A percentile compares a stretch with the other conserved stretches of the same genome.
Evolutionary conservation across 2,797 vertebrate genomes (phyloP).

Genomic region (Esox lucius): DNA sequence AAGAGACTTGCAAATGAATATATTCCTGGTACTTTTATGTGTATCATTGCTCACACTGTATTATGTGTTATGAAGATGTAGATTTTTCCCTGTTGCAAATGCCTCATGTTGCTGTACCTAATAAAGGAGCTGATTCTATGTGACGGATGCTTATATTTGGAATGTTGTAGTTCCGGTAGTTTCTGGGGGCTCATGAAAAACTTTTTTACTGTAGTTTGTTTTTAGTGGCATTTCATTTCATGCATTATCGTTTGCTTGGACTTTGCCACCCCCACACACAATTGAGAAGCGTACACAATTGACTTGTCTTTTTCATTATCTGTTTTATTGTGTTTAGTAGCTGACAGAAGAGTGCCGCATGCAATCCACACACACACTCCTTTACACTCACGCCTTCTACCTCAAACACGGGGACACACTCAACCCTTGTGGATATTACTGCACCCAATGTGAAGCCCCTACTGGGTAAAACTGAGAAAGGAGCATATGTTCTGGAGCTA

Average conservation of each 20-base stretch:
- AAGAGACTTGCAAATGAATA: slow-evolving; percentile 80
- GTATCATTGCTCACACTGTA: slow-evolving; percentile 80
- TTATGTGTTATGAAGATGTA: slow-evolving; percentile 79
- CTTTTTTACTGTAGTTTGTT: background rate
- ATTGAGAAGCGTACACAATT: slow-evolving; percentile 26
- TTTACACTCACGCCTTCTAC: slow-evolving; percentile 25
- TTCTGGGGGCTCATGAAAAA: background rate
- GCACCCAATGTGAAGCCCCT: background rate
- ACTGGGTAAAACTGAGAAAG: too few relatives aligned
- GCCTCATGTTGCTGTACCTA: slow-evolving; percentile 87
- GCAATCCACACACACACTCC: background rate
- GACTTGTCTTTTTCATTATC: slow-evolving; percentile 22
- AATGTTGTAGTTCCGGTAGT: slow-evolving; percentile 1
- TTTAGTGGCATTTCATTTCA: background rate
- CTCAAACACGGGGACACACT: slow-evolving; percentile 7
- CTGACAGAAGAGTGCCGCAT: slow-evolving; percentile 54
- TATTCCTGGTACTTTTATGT: slow-evolving; percentile 86
- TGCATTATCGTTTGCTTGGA: background rate
- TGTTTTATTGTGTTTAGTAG: slow-evolving; percentile 70
- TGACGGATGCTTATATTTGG: slow-evolving; percentile 59
- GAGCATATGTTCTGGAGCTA: background rate
- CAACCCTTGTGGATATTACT: slow-evolving; percentile 12
- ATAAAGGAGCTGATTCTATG: slow-evolving; percentile 87
- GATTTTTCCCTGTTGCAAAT: slow-evolving; percentile 78
- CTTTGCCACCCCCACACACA: background rate